Conservation (phyloP, 2,797 vertebrate genomes). For the Hypotaenidia okinawae region DNA sequence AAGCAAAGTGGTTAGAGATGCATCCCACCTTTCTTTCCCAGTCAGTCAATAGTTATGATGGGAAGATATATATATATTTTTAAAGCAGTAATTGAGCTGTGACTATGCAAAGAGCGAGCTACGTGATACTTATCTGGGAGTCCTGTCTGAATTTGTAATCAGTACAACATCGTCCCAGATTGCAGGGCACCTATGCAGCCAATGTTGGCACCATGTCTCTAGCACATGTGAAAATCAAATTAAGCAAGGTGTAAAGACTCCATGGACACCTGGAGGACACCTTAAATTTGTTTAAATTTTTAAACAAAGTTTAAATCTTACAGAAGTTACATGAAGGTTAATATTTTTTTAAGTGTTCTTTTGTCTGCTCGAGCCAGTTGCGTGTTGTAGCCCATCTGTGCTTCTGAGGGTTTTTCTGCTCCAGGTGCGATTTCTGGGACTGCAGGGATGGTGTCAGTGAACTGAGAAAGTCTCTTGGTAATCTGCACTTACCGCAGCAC, state of each 20-base stretch:
- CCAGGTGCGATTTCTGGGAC: background rate
- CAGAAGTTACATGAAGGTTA: background rate
- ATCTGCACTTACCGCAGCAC: background rate
- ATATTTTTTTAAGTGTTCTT: background rate
- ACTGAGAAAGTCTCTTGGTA: background rate
- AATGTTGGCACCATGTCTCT: background rate
- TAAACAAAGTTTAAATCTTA: background rate
- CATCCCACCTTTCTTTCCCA: background rate
- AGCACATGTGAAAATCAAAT: background rate
- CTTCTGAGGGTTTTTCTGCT: background rate
- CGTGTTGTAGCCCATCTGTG: background rate
- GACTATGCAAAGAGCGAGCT: background rate
- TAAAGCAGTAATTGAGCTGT: background rate
- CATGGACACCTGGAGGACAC: background rate
- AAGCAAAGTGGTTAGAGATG: background rate
- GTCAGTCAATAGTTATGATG: background rate
- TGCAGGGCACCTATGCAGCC: background rate
- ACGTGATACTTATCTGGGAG: background rate
- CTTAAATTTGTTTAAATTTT: background rate
- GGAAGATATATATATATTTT: background rate
- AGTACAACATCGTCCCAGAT: background rate
- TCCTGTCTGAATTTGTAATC: background rate
- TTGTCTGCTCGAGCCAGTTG: background rate
- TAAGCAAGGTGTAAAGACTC: background rate
- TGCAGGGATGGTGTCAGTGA: background rate